phyloP scores from a whole-genome alignment of 2,113 vertebrate genomes.

The Nicator chloris region DNA sequence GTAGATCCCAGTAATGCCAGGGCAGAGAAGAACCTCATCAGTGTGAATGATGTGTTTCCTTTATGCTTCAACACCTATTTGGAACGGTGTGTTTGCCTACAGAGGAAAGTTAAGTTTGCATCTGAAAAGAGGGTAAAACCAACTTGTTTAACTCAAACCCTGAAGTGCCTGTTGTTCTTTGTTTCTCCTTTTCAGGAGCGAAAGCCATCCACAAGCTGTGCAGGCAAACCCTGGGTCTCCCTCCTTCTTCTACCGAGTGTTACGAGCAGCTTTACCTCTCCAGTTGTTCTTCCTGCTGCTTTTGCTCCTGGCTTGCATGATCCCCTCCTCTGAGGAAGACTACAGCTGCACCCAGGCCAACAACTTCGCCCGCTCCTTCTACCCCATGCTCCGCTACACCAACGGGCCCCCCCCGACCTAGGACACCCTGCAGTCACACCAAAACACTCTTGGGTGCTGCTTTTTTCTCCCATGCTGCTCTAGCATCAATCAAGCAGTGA shows the following conservation, averaged over 20 bases:
- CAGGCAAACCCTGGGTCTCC: slow-evolving; percentile 25
- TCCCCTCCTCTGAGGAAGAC: slow-evolving; percentile 81
- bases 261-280: slow-evolving; percentile 83
- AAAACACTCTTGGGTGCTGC: not conserved
- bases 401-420: slow-evolving; percentile 92
- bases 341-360: slow-evolving; percentile 87
- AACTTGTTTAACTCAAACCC: not conserved
- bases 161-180: not conserved
- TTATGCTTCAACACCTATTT: not conserved
- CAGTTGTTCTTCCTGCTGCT: slow-evolving; percentile 85
- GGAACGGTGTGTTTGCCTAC: not conserved
- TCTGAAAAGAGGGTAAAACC: not conserved
- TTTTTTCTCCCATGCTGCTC: not conserved
- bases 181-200: slow-evolving; percentile 41
- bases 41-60: not conserved
- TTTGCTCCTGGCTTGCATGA: slow-evolving; percentile 81
- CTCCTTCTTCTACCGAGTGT: slow-evolving; percentile 80
- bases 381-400: slow-evolving; percentile 91
- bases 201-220: not conserved
- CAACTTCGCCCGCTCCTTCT: slow-evolving; percentile 91
- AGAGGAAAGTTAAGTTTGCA: not conserved
- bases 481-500: not conserved
- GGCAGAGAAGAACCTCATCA: not conserved
- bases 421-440: not conserved
- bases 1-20: not conserved